These are phyloP conservation scores for Heliconius eleuchia DNA, from an alignment of 1,140 invertebrate species.

Conservation along the genomic window DNA sequence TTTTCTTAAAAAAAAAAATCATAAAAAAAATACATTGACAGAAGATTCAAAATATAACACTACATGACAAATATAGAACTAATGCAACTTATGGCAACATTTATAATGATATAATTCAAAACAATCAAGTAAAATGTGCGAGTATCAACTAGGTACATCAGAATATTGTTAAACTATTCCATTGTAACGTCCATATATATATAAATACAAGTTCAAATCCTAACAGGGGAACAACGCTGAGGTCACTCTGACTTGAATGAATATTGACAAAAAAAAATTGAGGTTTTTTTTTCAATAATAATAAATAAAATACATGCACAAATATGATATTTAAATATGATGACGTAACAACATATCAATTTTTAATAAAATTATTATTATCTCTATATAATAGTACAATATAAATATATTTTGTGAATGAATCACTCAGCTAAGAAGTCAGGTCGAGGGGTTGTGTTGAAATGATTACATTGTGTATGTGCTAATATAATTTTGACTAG, in stretches of 20 bases:
- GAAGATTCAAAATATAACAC: slow-evolving; percentile 8
- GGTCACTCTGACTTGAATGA: neutral
- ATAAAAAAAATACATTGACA: neutral
- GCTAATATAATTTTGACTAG: slow-evolving; percentile 81
- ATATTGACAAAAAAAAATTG: neutral
- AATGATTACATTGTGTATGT: slow-evolving; percentile 46
- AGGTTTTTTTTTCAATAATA: neutral
- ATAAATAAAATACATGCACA: neutral
- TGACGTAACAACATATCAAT: neutral
- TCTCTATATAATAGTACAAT: slow-evolving; percentile 10
- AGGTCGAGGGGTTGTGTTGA: slow-evolving; percentile 23
- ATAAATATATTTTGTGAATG: slow-evolving; percentile 17
- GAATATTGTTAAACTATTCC: slow-evolving; percentile 19
- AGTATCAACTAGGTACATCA: slow-evolving; percentile 30
- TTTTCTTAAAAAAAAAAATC: neutral
- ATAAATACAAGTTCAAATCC: slow-evolving; percentile 25
- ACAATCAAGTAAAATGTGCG: slow-evolving; percentile 25
- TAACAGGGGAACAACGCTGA: slow-evolving; percentile 19
- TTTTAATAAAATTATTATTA: neutral
- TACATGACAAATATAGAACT: slow-evolving; percentile 20
- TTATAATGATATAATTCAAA: slow-evolving; percentile 24
- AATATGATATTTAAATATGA: neutral
- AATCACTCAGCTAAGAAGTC: neutral
- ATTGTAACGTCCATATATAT: slow-evolving; percentile 15
- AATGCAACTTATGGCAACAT: slow-evolving; percentile 29